A percentile compares a stretch with the other conserved stretches of the same genome.
Evolutionary conservation across 2,113 vertebrate species (phyloP).

Genomic region (Myrmophylax atrothorax): DNA sequence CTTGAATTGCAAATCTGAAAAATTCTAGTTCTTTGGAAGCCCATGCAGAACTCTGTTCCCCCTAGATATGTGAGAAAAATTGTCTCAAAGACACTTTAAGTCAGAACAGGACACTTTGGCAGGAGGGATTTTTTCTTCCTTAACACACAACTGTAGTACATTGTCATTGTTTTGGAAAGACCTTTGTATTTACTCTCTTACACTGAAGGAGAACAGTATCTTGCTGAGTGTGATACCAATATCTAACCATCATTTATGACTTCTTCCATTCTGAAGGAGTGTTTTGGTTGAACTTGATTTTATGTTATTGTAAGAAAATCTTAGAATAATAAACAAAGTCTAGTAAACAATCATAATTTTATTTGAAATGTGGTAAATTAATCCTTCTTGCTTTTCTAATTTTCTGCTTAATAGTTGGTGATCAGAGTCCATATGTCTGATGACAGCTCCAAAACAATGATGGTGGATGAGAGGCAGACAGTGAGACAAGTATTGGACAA

Average conservation of each 20-base stretch:
- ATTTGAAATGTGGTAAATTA: neutral
- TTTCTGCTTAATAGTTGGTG: slow-evolving; percentile 82
- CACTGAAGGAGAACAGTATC: neutral
- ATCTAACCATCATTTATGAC: neutral
- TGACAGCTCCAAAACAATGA: slow-evolving; percentile 99
- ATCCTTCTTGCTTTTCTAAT: neutral
- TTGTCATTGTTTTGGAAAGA: neutral
- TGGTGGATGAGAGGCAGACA: slow-evolving; percentile 97
- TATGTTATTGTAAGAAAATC: neutral
- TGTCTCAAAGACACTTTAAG: neutral
- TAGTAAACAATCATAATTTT: neutral
- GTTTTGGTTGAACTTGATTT: neutral
- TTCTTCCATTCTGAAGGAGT: neutral
- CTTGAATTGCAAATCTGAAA: neutral
- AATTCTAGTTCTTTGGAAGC: neutral
- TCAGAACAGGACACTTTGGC: neutral
- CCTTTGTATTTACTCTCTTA: neutral
- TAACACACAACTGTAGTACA: neutral
- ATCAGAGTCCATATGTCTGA: slow-evolving; percentile 98
- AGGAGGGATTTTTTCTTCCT: neutral
- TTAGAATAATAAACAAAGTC: neutral
- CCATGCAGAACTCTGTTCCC: neutral
- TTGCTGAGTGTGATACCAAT: neutral
- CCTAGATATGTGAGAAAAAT: neutral
- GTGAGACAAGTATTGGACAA: slow-evolving; percentile 97